Percentiles rank a stretch among this genome's conserved stretches.
Conservation (phyloP, 2,888 invertebrate species). For the Zygothrica quintamaculata region DNA sequence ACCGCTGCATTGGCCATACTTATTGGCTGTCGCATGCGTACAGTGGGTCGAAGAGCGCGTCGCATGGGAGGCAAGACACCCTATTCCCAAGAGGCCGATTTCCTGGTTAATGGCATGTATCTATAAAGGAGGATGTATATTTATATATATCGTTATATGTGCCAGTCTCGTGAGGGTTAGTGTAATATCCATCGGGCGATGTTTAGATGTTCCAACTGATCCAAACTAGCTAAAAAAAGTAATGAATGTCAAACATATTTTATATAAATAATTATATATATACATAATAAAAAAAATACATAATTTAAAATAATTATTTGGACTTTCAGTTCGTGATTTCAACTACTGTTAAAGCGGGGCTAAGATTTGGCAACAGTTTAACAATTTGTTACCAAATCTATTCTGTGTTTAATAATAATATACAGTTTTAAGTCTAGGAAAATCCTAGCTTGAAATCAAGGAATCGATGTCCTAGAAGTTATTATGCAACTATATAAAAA, state of each 20-base stretch:
- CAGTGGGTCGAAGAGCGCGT: constrained; percentile 89
- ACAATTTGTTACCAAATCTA: not conserved
- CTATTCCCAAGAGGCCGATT: constrained; percentile 97
- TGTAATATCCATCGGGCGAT: constrained; percentile 3
- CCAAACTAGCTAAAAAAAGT: constrained; percentile 47
- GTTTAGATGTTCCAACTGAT: constrained; percentile 6
- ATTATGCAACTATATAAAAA: too few relatives aligned
- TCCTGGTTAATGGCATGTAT: constrained; percentile 99
- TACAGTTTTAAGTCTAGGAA: too few relatives aligned
- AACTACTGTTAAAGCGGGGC: too few relatives aligned
- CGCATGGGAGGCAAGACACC: constrained; percentile 90
- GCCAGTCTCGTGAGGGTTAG: constrained; percentile 34
- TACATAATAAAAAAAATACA: constrained; percentile 34
- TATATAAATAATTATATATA: constrained; percentile 68
- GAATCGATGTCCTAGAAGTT: too few relatives aligned
- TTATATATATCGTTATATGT: constrained; percentile 24
- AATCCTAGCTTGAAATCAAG: too few relatives aligned
- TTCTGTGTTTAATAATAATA: too few relatives aligned
- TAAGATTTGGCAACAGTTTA: too few relatives aligned
- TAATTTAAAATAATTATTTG: constrained; percentile 11
- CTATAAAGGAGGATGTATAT: constrained; percentile 84
- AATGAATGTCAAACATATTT: constrained; percentile 69
- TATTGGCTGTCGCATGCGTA: constrained; percentile 92
- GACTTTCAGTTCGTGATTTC: constrained; percentile 2
- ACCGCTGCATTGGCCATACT: constrained; percentile 92